Base-by-base conservation (phyloP, 2,113 vertebrate species). In the Psilopsiagon aymara region DNA sequence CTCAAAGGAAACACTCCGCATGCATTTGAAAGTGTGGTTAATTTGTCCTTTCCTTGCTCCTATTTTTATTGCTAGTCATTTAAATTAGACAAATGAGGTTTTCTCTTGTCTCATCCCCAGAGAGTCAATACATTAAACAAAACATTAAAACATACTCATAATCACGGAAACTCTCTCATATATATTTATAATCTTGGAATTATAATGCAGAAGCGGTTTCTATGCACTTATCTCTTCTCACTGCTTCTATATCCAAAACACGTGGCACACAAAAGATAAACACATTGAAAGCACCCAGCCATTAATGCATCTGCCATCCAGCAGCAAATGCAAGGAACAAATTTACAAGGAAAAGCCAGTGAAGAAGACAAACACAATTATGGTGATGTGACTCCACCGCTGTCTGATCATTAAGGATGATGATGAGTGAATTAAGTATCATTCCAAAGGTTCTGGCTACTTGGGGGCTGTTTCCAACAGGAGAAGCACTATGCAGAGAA, bases 131-230 rank as follows among this genome's bases (percentile, higher is more conserved):
- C 76, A 88, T 92, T 95, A 86, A 91, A 75, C 82, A 86, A 94
- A 94, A 82, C 73, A 94, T 86, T 68, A 86, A 88, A 92, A 90
- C 46, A 92, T 51, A 88, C 73, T 90, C 79, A 46, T 74, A 91
- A 92, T 81, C 77, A 96, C 4, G 1, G 78, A 46, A 90, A 89
- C 51, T 13, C 57, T 94, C 93, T 95, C 96, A 96, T 94, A 92
- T 95, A 90, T 91, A 96, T 97, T 96, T 96, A 96, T 95, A 79
- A 94, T 62, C 74, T 82, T 84, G 46, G 81, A 92, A 96, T 95
- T 91, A 90, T 95, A 96, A 97, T 95, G 95, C 95, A 94, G 78
- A 89, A 85, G 84, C 28, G 35, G 83, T 51, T 95, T 87, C 93
- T 52, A 43, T 21, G 69, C 0, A 1, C 93, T 94, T 87, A 79